Percentiles rank a stretch among this genome's conserved stretches.
Evolutionary conservation across 2,113 vertebrate genomes (phyloP).

Genomic region (Gila orcuttii): DNA sequence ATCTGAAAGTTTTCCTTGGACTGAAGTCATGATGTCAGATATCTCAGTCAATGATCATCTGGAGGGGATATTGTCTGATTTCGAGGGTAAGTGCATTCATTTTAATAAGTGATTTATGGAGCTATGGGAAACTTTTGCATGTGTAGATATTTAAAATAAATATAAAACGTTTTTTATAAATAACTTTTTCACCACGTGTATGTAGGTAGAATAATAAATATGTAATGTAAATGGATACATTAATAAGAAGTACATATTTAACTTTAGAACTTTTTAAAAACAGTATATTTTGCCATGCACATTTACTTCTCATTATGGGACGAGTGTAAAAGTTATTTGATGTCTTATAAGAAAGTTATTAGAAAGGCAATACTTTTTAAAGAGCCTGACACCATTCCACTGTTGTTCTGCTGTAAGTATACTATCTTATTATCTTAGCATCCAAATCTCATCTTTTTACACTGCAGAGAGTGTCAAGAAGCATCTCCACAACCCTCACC

Average conservation of each 20-base stretch:
- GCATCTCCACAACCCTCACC: neutral
- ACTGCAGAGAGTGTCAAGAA: neutral
- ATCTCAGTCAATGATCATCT: conserved; percentile 83
- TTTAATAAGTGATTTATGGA: neutral
- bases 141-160: neutral
- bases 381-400: conserved; percentile 30
- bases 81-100: conserved; percentile 77
- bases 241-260: neutral
- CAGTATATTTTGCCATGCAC: neutral
- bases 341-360: no score
- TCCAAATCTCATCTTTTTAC: conserved; percentile 23
- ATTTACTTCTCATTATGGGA: neutral
- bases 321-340: neutral
- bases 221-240: neutral
- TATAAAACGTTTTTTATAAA: neutral
- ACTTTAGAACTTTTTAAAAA: neutral
- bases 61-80: conserved; percentile 84
- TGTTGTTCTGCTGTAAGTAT: conserved; percentile 23
- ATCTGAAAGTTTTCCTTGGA: conserved; percentile 27
- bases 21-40: conserved; percentile 75
- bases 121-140: neutral
- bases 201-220: neutral
- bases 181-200: neutral
- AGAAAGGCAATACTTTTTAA: neutral
- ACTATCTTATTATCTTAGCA: conserved; percentile 7